Percentiles rank a stretch among this genome's conserved stretches.
Conservation (phyloP, 2,888 invertebrate species). For the Drosophila stalkeri region DNA sequence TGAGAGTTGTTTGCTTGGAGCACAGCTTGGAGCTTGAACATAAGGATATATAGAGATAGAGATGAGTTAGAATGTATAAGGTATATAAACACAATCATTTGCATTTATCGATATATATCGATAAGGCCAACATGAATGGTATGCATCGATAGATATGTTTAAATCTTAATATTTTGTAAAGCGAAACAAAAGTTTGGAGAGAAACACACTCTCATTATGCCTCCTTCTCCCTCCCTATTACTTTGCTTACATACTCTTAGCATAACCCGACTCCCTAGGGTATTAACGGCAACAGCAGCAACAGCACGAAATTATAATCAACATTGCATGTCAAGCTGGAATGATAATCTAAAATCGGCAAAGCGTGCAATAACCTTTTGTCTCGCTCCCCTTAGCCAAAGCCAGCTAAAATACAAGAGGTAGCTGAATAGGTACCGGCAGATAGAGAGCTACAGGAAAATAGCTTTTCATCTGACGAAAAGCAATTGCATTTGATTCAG, state of each 20-base stretch:
- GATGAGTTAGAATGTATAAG: not conserved
- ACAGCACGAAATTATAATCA: conserved; percentile 44
- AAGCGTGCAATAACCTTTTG: conserved; percentile 76
- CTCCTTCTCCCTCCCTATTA: not conserved
- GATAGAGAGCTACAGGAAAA: conserved; percentile 6
- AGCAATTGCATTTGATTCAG: conserved; percentile 48
- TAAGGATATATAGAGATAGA: not conserved
- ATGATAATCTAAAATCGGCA: conserved; percentile 72
- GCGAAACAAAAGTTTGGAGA: not conserved
- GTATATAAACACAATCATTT: not conserved
- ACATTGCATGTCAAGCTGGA: conserved; percentile 61
- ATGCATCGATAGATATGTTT: too few relatives aligned
- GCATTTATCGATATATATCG: conserved; percentile 1
- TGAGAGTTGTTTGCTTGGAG: not conserved
- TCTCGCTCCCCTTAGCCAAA: conserved; percentile 22
- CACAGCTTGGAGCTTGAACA: not conserved
- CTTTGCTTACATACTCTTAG: not conserved
- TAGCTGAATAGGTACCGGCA: not conserved
- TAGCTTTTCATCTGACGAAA: conserved; percentile 33
- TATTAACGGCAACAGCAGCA: conserved; percentile 22
- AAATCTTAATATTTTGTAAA: not conserved
- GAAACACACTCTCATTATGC: not conserved
- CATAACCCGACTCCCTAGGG: conserved; percentile 1
- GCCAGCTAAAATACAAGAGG: not conserved
- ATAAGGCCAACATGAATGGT: not conserved